Base-by-base conservation (phyloP, 2,797 vertebrate species). In the Neosilurus mollespiculum region DNA sequence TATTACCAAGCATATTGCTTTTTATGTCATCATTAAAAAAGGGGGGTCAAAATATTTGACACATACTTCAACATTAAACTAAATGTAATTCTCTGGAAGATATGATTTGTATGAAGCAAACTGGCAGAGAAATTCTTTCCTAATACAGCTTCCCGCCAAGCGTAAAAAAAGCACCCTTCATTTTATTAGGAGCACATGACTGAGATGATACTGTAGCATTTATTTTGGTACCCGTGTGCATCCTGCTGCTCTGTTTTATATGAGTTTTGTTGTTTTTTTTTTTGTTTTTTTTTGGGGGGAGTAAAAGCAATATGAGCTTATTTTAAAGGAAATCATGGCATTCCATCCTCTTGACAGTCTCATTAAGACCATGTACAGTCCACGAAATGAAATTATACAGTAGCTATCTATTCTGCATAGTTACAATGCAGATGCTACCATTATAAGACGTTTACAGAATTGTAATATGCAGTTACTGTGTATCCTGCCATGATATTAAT, bases 131-230 rank as follows among this genome's bases (percentile, higher is more conserved):
- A 77, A 61, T 43, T 12, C 11, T 77, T 20, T 61, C 54, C 15
- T 53, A n/a, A 51, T 18, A 20, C 9, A 43, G 15, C n/a, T 51
- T 18, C 62, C 22, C 3, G 11, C 20, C 22, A 15, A 61, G 26
- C 56, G 20, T 62, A 24, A 78, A 10, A 78, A 24, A 43, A 43
- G 6, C 59, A 78, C 34, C 37, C 59, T 49, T 62, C 22, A 0
- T 78, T 78, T 78, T 26, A 78, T 78, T 51, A 65, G 15, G n/a
- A 65, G n/a, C 37, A 64, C 77, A 53, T 51, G 34, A 61, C 73
- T 59, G 61, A 26, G 14, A 64, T 78, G 76, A 78, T 49, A 64
- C 15, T 43, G 30, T 14, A n/a, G 7, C 56, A 20, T 59, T 77
- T 77, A 61, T 77, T 61, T 64, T 24, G n/a, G 61, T 64, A 26